phyloP scores from a whole-genome alignment of 2,113 vertebrate genomes.

The Bos indicus region DNA sequence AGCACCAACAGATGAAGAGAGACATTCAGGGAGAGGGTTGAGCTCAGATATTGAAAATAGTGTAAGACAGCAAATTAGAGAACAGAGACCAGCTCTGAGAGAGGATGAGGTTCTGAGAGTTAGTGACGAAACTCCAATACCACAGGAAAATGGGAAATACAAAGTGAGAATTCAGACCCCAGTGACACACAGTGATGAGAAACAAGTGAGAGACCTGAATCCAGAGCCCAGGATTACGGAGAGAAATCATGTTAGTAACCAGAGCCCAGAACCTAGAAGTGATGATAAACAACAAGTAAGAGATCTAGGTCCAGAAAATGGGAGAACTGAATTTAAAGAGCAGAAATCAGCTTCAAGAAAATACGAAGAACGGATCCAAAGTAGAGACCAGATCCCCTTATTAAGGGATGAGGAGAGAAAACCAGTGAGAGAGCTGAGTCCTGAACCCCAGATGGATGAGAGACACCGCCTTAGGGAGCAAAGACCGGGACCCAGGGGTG shows the following conservation, averaged over 20 bases:
- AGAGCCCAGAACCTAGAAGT: neutral
- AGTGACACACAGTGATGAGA: neutral
- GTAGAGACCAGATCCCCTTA: neutral
- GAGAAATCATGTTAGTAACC: neutral
- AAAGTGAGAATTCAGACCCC: neutral
- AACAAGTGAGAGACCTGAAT: neutral
- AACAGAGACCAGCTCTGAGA: neutral
- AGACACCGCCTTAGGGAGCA: neutral
- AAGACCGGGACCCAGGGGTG: neutral
- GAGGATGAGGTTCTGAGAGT: neutral
- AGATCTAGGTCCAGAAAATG: too few relatives aligned
- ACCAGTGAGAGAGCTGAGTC: neutral
- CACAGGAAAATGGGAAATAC: neutral
- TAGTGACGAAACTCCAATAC: neutral
- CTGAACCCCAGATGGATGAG: too few relatives aligned
- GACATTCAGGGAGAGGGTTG: neutral
- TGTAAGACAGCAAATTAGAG: neutral
- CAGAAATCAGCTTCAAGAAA: too few relatives aligned
- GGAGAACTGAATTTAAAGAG: too few relatives aligned
- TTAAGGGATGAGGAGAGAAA: neutral
- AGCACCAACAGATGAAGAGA: neutral
- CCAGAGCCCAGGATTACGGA: neutral
- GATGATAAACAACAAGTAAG: too few relatives aligned
- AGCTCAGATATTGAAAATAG: neutral
- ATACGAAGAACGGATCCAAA: neutral